Percentiles rank a stretch among this genome's conserved stretches.
Conservation (phyloP, 2,888 invertebrate species). For the Coleophora deauratella region DNA sequence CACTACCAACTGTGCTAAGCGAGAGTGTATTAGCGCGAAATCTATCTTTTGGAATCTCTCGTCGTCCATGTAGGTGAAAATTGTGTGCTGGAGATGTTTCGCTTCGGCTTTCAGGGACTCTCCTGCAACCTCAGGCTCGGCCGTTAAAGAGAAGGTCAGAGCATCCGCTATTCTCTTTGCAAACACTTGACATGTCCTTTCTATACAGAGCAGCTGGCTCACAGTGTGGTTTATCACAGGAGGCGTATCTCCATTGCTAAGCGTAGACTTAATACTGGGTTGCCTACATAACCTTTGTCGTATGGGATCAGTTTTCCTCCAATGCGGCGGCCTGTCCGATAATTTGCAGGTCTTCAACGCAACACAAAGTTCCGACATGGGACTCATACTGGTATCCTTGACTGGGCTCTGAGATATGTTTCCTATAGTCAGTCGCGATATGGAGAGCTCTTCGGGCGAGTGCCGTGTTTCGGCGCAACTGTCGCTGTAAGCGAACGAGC, state of each 20-base stretch:
- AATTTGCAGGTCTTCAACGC: constrained; percentile 73
- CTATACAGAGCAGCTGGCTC: constrained; percentile 57
- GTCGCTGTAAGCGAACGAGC: constrained; percentile 49
- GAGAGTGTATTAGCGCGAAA: constrained; percentile 78
- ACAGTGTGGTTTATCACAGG: constrained; percentile 48
- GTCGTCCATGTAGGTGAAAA: constrained; percentile 80
- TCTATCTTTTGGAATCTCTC: constrained; percentile 76
- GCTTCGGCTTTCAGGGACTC: constrained; percentile 78
- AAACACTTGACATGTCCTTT: constrained; percentile 74
- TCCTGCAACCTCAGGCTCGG: constrained; percentile 70
- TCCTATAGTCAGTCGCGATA: constrained; percentile 43
- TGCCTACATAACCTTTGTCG: constrained; percentile 49
- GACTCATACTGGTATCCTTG: constrained; percentile 50
- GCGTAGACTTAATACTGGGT: constrained; percentile 29
- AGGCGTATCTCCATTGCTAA: constrained; percentile 36
- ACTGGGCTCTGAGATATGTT: constrained; percentile 31
- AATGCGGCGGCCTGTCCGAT: constrained; percentile 37
- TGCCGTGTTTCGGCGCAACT: constrained; percentile 40
- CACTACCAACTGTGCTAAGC: constrained; percentile 77
- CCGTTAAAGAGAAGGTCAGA: constrained; percentile 71
- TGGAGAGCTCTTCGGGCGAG: constrained; percentile 39
- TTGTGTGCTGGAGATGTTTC: constrained; percentile 79
- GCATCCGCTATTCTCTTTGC: constrained; percentile 80
- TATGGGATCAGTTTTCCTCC: constrained; percentile 49
- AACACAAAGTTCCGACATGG: constrained; percentile 75